Percentiles rank a stretch among this genome's conserved stretches.
Conservation (phyloP, 1,140 invertebrate species). For the Triops longicaudatus region DNA sequence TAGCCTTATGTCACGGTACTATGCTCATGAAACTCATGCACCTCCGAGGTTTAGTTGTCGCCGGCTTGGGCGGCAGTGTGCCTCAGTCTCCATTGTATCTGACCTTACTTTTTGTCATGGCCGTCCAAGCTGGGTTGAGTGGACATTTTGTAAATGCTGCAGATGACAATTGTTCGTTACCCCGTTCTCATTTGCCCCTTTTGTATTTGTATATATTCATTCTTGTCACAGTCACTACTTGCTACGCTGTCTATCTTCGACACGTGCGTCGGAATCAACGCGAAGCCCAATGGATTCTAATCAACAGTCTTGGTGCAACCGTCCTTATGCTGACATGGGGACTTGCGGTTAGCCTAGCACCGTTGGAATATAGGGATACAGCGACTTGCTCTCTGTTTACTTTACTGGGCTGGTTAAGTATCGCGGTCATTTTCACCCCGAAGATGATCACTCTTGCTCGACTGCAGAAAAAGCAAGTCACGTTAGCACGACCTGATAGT, state of each 20-base stretch:
- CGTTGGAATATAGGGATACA: constrained; percentile 21
- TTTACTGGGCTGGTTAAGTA: constrained; percentile 2
- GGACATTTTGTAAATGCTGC: constrained; percentile 21
- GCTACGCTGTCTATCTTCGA: constrained; percentile 20
- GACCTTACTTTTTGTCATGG: constrained; percentile 22
- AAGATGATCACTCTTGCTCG: constrained; percentile 21
- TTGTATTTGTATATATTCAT: constrained; percentile 25
- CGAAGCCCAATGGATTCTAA: constrained; percentile 27
- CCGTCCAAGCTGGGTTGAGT: constrained; percentile 25
- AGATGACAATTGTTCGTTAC: not conserved
- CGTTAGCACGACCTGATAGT: not conserved
- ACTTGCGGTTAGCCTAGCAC: constrained; percentile 7
- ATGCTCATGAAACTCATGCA: constrained; percentile 26
- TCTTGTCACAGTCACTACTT: constrained; percentile 25
- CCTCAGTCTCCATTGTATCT: constrained; percentile 26
- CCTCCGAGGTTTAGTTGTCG: constrained; percentile 23
- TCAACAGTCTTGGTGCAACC: not conserved
- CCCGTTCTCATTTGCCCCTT: constrained; percentile 21
- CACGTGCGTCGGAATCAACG: constrained; percentile 25
- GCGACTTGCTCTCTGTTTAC: constrained; percentile 13
- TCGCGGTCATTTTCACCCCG: constrained; percentile 22
- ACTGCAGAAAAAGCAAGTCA: constrained; percentile 12
- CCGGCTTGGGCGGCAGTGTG: constrained; percentile 21
- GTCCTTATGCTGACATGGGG: constrained; percentile 1
- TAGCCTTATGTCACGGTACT: constrained; percentile 10